phyloP scores from a whole-genome alignment of 2,797 vertebrate genomes.

The Vireo griseus region DNA sequence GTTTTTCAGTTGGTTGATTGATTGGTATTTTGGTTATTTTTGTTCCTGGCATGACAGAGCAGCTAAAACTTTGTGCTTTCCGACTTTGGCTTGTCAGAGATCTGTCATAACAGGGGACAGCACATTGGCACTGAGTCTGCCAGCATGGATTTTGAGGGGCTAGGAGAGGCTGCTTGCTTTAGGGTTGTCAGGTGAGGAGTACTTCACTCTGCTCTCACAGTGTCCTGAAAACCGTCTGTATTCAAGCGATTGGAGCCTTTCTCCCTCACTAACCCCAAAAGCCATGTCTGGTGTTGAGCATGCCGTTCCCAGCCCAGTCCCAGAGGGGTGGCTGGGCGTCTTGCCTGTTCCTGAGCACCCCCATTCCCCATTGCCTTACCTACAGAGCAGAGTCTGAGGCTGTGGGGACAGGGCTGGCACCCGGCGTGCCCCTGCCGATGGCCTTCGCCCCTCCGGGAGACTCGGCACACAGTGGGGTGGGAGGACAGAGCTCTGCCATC shows the following conservation, averaged over 20 bases:
- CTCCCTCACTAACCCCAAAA: neutral
- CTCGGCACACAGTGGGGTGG: neutral
- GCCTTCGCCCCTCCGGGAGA: fast-evolving
- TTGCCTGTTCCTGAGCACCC: neutral
- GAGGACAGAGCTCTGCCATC: neutral
- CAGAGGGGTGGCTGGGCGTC: neutral
- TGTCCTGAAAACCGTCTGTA: neutral
- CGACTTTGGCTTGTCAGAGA: neutral
- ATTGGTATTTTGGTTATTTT: neutral
- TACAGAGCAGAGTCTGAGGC: too few species aligned
- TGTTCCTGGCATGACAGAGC: neutral
- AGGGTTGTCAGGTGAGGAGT: neutral
- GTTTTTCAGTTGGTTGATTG: neutral
- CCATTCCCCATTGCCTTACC: neutral
- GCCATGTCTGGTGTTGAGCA: neutral
- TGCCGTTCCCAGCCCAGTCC: neutral
- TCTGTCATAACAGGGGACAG: neutral
- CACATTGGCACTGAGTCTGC: neutral
- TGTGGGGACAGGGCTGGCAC: neutral
- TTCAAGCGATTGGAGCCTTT: neutral
- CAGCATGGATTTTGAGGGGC: neutral
- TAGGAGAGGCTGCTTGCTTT: neutral
- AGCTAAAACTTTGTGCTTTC: neutral
- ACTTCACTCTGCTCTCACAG: neutral
- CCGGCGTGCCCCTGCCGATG: fast-evolving